phyloP scores from a whole-genome alignment of 1,140 invertebrate species.

The Antheraea pernyi region DNA sequence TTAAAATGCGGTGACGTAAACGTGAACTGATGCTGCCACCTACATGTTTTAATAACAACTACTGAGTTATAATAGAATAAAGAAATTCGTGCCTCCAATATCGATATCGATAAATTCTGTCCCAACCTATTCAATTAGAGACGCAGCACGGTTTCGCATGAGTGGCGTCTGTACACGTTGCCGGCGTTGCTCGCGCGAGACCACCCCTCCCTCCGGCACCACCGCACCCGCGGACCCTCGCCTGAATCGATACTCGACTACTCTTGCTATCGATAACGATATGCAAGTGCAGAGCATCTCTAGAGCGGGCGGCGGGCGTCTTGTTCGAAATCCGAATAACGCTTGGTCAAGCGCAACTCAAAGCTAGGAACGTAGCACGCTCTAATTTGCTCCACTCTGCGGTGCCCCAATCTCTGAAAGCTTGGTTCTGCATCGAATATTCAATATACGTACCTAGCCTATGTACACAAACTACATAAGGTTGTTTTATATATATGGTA shows the following conservation, averaged over 20 bases:
- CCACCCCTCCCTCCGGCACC: conserved; percentile 17
- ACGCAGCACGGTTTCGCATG: conserved; percentile 58
- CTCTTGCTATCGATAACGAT: conserved; percentile 35
- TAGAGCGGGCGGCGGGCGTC: conserved; percentile 43
- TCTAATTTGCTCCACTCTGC: conserved; percentile 57
- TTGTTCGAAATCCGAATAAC: conserved; percentile 70
- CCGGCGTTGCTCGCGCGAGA: conserved; percentile 29
- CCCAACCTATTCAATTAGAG: conserved; percentile 62
- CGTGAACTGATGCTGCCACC: no score
- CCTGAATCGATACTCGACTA: conserved; percentile 54
- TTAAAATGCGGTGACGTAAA: no score
- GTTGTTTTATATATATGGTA: not conserved
- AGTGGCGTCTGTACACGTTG: conserved; percentile 60
- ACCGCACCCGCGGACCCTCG: conserved; percentile 31
- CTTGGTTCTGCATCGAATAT: conserved; percentile 4
- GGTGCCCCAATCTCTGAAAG: not conserved
- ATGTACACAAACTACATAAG: not conserved
- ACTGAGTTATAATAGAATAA: not conserved
- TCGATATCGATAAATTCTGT: conserved; percentile 29
- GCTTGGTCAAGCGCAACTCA: conserved; percentile 71
- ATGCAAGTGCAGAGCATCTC: conserved; percentile 28
- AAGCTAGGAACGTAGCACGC: conserved; percentile 60
- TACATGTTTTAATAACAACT: no score
- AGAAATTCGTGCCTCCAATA: not conserved
- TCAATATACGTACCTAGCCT: not conserved